Percentiles rank a stretch among this genome's conserved stretches.
These are phyloP conservation scores for Iguana delicatissima DNA, from an alignment of 2,797 vertebrate genomes.

Conservation along the genomic window DNA sequence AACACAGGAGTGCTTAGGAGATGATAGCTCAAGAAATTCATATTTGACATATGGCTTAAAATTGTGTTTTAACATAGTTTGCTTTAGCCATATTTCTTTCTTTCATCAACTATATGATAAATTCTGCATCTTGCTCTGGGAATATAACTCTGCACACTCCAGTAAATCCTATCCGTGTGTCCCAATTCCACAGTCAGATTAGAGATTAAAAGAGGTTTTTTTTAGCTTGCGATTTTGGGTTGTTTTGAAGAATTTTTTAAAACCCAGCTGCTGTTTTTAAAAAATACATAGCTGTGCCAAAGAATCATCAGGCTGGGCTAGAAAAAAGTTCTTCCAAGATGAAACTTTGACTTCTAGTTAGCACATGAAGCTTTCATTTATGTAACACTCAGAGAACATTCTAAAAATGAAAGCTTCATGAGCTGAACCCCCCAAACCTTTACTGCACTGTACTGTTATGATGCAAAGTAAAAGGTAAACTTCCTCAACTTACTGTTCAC, in stretches of 20 bases:
- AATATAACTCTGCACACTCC: background rate
- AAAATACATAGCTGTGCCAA: slow-evolving; percentile 45
- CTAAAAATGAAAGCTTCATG: slow-evolving; percentile 30
- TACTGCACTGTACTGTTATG: background rate
- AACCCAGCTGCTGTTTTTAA: slow-evolving; percentile 40
- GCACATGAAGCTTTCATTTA: too few species aligned
- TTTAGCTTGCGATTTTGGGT: slow-evolving; percentile 22
- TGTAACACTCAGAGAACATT: slow-evolving; percentile 27
- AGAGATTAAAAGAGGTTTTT: slow-evolving; percentile 16
- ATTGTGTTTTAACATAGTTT: background rate
- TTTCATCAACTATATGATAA: background rate
- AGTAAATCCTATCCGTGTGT: background rate
- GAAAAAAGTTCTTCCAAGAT: slow-evolving; percentile 37
- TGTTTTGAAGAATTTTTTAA: slow-evolving; percentile 39
- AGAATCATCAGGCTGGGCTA: slow-evolving; percentile 27
- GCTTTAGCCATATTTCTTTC: background rate
- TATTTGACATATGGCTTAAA: background rate
- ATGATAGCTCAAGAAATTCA: background rate
- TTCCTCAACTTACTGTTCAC: background rate
- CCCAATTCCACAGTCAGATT: slow-evolving; percentile 46
- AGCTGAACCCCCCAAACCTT: slow-evolving; percentile 30
- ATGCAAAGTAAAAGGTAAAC: background rate
- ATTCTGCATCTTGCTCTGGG: background rate
- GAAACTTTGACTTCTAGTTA: too few species aligned
- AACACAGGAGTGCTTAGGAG: background rate